A percentile compares a stretch with the other conserved stretches of the same genome.
Conservation (phyloP, 2,113 vertebrate species). For the Halichoerus grypus region DNA sequence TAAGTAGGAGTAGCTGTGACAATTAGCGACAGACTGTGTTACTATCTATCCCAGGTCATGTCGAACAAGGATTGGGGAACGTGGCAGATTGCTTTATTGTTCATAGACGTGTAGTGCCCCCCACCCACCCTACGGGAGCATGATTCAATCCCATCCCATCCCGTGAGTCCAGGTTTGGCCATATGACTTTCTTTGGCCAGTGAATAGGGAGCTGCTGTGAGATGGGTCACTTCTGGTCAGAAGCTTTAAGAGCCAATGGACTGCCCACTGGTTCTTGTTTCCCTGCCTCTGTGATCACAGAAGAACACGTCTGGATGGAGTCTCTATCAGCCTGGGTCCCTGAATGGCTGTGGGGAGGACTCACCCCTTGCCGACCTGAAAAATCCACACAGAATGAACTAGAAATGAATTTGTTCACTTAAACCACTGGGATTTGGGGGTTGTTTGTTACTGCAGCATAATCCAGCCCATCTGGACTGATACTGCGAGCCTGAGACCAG, state of each 20-base stretch:
- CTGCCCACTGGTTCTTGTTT: not conserved
- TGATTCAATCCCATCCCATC: fast-evolving
- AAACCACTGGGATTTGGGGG: not conserved
- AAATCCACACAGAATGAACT: not conserved
- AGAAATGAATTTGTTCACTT: not conserved
- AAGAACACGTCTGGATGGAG: too few species aligned
- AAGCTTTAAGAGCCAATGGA: not conserved
- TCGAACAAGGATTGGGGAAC: not conserved
- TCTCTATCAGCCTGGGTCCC: not conserved
- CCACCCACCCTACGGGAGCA: not conserved
- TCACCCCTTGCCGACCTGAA: not conserved
- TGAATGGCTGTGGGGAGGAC: not conserved
- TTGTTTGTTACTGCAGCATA: not conserved
- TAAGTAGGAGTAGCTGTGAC: not conserved
- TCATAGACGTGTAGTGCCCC: not conserved
- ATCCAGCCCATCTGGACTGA: not conserved
- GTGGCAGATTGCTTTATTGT: not conserved
- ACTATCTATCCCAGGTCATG: not conserved
- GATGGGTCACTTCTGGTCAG: not conserved
- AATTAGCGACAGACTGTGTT: not conserved
- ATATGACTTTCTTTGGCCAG: not conserved
- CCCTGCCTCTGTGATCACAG: not conserved
- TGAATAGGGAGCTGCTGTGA: not conserved
- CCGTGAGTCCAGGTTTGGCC: not conserved
- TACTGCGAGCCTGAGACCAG: not conserved